These are phyloP conservation scores for Melangyna quadrimaculata DNA, from an alignment of 2,888 invertebrate genomes.

Conservation along the genomic window DNA sequence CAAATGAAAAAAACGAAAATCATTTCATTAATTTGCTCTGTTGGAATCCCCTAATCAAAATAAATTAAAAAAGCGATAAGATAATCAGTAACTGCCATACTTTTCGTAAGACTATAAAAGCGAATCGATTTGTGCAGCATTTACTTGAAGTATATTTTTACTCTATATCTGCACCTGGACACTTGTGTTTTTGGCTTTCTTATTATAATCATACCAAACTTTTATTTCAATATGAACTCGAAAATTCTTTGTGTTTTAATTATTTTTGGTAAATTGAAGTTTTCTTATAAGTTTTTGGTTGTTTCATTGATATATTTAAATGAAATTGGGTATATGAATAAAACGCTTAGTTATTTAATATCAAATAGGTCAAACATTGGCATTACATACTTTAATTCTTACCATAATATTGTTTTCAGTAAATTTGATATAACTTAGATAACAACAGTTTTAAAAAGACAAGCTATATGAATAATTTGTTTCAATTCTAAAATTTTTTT, in stretches of 20 bases:
- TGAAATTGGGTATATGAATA: too few species aligned
- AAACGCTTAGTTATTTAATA: too few species aligned
- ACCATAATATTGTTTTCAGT: too few species aligned
- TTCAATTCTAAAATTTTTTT: not conserved
- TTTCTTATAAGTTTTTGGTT: not conserved
- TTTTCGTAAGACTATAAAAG: not conserved
- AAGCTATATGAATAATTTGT: too few species aligned
- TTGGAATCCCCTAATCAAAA: not conserved
- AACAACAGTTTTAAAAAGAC: too few species aligned
- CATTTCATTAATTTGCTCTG: not conserved
- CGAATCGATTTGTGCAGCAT: not conserved
- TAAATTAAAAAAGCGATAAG: not conserved
- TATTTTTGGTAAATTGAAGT: conserved; percentile 23
- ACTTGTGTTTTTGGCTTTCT: not conserved
- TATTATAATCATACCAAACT: not conserved
- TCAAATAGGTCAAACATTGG: too few species aligned
- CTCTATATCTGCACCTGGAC: not conserved
- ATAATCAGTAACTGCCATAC: not conserved
- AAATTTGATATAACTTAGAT: too few species aligned
- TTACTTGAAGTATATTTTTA: not conserved
- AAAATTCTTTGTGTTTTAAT: conserved; percentile 1
- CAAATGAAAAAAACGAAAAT: not conserved
- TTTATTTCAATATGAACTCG: conserved; percentile 34
- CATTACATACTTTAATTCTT: too few species aligned
- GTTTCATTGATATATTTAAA: not conserved